Base-by-base conservation (phyloP, 1,140 invertebrate genomes). In the Eumeta japonica region DNA sequence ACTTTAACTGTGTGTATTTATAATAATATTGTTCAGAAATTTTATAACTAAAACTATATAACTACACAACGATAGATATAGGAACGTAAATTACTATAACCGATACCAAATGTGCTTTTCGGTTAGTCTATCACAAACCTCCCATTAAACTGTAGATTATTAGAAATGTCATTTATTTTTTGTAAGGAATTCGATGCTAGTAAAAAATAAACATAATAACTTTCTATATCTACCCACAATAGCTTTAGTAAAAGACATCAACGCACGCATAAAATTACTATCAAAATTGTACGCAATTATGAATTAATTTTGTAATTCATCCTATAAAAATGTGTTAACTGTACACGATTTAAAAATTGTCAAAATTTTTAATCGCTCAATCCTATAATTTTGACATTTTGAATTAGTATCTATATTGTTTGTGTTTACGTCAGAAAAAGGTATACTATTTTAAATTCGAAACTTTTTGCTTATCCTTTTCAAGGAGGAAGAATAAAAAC, bases 161-260 rank as follows among this genome's bases (percentile, higher is more conserved):
- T 11, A 11, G 27, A 28, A 1, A 16, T n/a, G 14, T 31, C 13
- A 2, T 3, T 3, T 13, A 31, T 13, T 7, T 16, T 31, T 16
- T 15, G 7, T 31, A 15, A 13, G 14, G 10, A 31, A 16, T 39
- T 10, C 10, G 29, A 27, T 30, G 30, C 39, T 44, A 41, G 41
- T 38, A 43, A 30, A 35, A n/a, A n/a, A n/a, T n/a, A n/a, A n/a
- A n/a, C n/a, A n/a, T n/a, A n/a, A n/a, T n/a, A n/a, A n/a, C n/a
- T n/a, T n/a, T n/a, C n/a, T n/a, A n/a, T n/a, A n/a, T 15, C 20
- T 16, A 11, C 16, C 9, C 16, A 15, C 13, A 17, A 27, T 10
- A 16, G 38, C 32, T 46, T 42, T 48, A 46, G 47, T 13, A 31
- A 55, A 62, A 58, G 57, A 60, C 50, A 49, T 60, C 59, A 60